A percentile compares a stretch with the other conserved stretches of the same genome.
Evolutionary conservation across 2,797 vertebrate genomes (phyloP).

Genomic region (Gymnopithys bicolor): DNA sequence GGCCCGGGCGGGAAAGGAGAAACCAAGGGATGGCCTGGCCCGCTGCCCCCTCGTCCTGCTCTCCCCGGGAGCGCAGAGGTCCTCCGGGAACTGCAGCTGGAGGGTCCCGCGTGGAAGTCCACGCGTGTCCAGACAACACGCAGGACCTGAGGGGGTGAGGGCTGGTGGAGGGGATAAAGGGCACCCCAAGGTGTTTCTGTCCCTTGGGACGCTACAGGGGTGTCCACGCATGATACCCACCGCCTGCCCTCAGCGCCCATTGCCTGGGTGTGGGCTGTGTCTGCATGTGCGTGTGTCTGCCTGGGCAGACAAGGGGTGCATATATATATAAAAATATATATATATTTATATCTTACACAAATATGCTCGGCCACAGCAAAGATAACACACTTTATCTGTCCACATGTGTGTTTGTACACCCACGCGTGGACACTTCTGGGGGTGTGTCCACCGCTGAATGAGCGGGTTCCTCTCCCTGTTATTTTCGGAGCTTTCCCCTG

Average conservation of each 20-base stretch:
- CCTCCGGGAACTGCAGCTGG: background rate
- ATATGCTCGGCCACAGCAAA: rapidly evolving
- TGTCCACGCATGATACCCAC: background rate
- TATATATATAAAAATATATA: rapidly evolving
- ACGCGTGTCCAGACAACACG: background rate
- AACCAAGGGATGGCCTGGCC: background rate
- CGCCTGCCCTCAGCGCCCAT: background rate
- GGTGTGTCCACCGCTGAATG: rapidly evolving
- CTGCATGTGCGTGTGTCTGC: rapidly evolving
- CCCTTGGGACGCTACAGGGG: rapidly evolving
- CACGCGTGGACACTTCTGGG: rapidly evolving
- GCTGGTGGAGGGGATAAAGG: too few species aligned
- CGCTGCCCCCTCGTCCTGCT: background rate
- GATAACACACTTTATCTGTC: rapidly evolving
- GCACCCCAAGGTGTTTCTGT: too few species aligned
- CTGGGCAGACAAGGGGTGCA: rapidly evolving
- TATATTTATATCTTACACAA: rapidly evolving
- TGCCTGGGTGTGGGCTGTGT: rapidly evolving
- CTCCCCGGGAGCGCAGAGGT: rapidly evolving
- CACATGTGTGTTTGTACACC: rapidly evolving
- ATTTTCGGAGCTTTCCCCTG: background rate
- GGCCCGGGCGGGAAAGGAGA: background rate
- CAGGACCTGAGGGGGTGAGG: rapidly evolving
- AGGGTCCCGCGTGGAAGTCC: background rate
- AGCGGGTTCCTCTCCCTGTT: rapidly evolving